These are phyloP conservation scores for Mamestra brassicae DNA, from an alignment of 2,888 invertebrate genomes.

Conservation along the genomic window DNA sequence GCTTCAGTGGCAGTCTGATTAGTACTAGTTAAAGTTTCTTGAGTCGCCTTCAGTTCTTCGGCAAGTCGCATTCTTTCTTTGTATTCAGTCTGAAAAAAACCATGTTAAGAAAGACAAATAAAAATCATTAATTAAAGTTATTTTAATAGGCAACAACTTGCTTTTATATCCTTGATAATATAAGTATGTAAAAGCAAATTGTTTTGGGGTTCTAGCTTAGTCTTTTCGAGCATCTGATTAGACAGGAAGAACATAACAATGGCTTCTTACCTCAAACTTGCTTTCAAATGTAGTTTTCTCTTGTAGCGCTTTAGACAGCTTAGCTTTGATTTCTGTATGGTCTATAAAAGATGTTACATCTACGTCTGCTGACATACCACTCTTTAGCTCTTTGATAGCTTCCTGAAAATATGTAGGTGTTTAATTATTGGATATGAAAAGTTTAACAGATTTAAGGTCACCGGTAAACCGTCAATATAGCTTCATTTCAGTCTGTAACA, in stretches of 20 bases:
- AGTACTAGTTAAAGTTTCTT: constrained; percentile 77
- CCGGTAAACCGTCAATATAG: background rate
- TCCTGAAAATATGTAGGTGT: constrained; percentile 76
- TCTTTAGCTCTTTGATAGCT: constrained; percentile 83
- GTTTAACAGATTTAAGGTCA: background rate
- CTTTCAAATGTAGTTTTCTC: constrained; percentile 80
- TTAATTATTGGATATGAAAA: background rate
- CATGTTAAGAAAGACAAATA: no score
- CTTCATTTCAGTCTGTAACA: no score
- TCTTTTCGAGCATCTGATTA: no score
- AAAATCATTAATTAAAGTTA: no score
- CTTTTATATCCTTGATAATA: no score
- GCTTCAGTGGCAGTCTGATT: constrained; percentile 92
- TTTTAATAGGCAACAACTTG: no score
- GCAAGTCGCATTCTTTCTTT: constrained; percentile 80
- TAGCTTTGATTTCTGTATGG: constrained; percentile 87
- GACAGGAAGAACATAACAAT: no score
- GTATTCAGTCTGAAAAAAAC: constrained; percentile 76
- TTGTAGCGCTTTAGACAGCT: constrained; percentile 83
- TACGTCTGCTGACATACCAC: constrained; percentile 76
- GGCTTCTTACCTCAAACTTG: constrained; percentile 83
- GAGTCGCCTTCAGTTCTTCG: constrained; percentile 78
- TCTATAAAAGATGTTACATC: constrained; percentile 84
- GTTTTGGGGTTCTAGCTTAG: no score
- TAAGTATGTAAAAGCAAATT: no score